Evolutionary conservation across 1,140 invertebrate species (phyloP).

Genomic region (Magallana ariakensis): DNA sequence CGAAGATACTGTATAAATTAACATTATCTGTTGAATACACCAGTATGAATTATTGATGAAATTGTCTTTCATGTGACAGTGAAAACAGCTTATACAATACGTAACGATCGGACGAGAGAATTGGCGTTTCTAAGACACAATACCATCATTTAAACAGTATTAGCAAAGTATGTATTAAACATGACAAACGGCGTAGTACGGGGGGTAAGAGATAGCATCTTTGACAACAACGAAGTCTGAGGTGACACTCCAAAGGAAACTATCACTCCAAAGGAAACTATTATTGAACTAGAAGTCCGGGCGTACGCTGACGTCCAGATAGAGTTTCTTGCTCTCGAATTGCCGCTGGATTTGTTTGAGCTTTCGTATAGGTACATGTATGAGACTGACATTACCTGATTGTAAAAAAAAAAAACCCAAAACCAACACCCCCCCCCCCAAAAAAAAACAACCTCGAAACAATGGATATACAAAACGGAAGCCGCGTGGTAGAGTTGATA

Average conservation of each 20-base stretch:
- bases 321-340: background rate
- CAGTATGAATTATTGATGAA: slow-evolving; percentile 35
- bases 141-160: background rate
- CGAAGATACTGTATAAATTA: slow-evolving; percentile 16
- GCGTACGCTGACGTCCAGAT: background rate
- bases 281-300: no score
- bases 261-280: no score
- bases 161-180: background rate
- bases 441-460: background rate
- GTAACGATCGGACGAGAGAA: background rate
- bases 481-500: no score
- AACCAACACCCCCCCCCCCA: no score
- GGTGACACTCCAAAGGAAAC: no score
- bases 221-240: background rate
- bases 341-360: background rate
- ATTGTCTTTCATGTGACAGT: slow-evolving; percentile 20
- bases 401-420: background rate
- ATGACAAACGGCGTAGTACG: background rate
- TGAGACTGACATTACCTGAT: background rate
- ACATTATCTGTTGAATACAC: slow-evolving; percentile 24
- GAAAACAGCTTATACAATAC: background rate
- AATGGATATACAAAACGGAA: slow-evolving; percentile 18
- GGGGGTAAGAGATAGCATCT: slow-evolving; percentile 3
- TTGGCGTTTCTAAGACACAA: background rate
- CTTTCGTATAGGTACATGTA: background rate